These are phyloP conservation scores for Lepus townsendii DNA, from an alignment of 2,797 vertebrate species.

Conservation along the genomic window DNA sequence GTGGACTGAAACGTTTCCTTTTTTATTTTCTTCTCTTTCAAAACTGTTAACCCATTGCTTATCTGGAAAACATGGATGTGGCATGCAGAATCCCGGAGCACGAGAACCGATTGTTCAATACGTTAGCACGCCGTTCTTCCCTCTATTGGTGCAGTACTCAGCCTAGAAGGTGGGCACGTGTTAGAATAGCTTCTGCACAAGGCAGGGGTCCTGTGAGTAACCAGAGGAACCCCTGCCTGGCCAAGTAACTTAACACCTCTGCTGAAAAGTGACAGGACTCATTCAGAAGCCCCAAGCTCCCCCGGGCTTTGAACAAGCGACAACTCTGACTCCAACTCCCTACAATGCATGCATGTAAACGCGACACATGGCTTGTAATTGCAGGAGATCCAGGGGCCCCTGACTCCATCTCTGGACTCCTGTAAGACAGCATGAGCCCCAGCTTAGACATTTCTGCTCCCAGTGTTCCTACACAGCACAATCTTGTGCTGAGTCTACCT, in stretches of 20 bases:
- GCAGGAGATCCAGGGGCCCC: neutral
- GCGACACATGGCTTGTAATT: neutral
- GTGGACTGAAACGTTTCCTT: constrained; percentile 12
- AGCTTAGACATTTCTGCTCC: neutral
- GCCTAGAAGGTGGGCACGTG: neutral
- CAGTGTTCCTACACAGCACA: neutral
- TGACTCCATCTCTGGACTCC: neutral
- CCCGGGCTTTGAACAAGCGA: neutral
- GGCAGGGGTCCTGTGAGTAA: neutral
- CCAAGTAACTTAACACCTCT: neutral
- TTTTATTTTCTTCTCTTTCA: neutral
- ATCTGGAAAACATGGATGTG: neutral
- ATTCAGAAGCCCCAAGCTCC: neutral
- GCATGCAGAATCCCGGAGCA: neutral
- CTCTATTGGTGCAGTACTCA: neutral
- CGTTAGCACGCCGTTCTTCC: neutral
- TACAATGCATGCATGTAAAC: neutral
- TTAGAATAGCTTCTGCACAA: neutral
- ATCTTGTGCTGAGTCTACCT: neutral
- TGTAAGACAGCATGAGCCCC: neutral
- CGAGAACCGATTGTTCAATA: neutral
- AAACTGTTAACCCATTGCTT: neutral
- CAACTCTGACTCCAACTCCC: neutral
- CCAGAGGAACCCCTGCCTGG: too few species aligned
- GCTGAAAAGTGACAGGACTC: neutral